phyloP scores from a whole-genome alignment of 2,113 vertebrate species.

The Nycticorax nycticorax region DNA sequence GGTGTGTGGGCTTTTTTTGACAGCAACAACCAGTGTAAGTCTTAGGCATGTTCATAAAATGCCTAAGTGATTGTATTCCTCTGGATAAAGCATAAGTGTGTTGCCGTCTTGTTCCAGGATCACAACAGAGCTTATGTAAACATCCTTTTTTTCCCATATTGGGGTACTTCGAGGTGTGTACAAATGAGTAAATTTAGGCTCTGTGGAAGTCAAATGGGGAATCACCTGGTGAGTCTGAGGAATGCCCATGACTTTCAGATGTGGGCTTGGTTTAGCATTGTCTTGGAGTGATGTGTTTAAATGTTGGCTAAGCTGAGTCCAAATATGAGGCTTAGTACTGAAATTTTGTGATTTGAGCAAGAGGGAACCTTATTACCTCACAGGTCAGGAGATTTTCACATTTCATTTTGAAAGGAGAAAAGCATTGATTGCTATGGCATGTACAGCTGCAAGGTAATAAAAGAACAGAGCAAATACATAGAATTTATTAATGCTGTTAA shows the following conservation, averaged over 20 bases:
- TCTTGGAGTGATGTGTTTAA: background rate
- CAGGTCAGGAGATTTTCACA: background rate
- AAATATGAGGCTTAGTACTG: background rate
- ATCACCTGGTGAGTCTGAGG: background rate
- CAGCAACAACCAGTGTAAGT: background rate
- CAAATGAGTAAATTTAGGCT: background rate
- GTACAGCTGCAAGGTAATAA: background rate
- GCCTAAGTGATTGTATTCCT: background rate
- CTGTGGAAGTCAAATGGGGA: background rate
- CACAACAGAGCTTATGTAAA: background rate
- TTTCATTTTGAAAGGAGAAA: background rate
- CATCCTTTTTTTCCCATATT: background rate
- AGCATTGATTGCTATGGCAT: background rate
- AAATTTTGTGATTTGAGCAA: background rate
- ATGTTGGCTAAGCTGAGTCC: background rate
- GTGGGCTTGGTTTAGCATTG: background rate
- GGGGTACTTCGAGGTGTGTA: background rate
- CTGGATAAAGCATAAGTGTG: background rate
- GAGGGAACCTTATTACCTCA: background rate
- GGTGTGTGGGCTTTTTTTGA: background rate
- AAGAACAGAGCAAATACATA: background rate
- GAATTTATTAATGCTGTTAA: background rate
- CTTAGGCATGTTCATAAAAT: background rate
- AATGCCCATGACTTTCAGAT: background rate
- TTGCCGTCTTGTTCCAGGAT: background rate